Evolutionary conservation across 1,140 invertebrate species (phyloP).

Genomic region (Solenopsis invicta): DNA sequence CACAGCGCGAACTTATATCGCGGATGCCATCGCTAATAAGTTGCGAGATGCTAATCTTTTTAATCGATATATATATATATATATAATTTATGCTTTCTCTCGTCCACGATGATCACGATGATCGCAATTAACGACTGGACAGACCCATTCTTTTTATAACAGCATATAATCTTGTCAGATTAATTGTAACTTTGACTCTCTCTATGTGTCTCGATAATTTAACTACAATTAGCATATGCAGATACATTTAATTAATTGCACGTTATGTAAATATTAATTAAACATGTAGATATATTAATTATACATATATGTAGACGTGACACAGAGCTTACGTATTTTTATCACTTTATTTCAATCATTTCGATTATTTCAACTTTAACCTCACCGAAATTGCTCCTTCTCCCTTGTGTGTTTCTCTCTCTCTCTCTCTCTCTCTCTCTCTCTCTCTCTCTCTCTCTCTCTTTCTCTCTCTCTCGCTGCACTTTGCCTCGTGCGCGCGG

Average conservation of each 20-base stretch:
- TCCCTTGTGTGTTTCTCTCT: no score
- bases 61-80: conserved; percentile 43
- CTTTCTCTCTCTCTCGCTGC: conserved; percentile 9
- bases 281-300: not conserved
- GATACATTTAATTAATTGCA: conserved; percentile 37
- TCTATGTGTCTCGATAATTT: conserved; percentile 11
- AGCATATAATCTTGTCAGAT: conserved; percentile 21
- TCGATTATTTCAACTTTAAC: conserved; percentile 11
- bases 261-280: conserved; percentile 50
- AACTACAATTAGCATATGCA: conserved; percentile 36
- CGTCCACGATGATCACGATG: not conserved
- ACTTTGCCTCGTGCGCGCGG: conserved; percentile 1
- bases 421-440: conserved; percentile 2
- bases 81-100: conserved; percentile 42
- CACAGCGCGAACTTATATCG: conserved; percentile 35
- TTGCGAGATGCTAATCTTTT: conserved; percentile 57
- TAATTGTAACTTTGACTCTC: conserved; percentile 26
- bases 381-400: not conserved
- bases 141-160: not conserved
- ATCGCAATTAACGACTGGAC: conserved; percentile 37
- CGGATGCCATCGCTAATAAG: conserved; percentile 56
- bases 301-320: not conserved
- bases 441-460: not conserved
- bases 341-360: not conserved
- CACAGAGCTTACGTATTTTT: not conserved